Evolutionary conservation across 2,888 invertebrate genomes (phyloP).

Genomic region (Plebejus melissa): DNA sequence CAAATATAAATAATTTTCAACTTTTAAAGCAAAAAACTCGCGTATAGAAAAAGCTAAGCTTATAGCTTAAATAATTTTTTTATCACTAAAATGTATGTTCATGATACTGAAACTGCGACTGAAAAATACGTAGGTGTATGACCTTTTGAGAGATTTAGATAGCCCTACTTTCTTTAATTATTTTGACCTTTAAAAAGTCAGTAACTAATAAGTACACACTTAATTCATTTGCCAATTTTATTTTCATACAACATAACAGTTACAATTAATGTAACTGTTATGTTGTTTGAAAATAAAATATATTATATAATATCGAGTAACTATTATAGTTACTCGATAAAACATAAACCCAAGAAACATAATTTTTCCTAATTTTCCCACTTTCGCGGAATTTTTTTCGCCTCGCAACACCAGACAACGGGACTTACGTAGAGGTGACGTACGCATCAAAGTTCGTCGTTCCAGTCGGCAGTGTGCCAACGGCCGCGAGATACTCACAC

Average conservation of each 20-base stretch:
- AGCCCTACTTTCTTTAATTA: not conserved
- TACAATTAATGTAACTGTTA: too few relatives aligned
- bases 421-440: conserved; percentile 58
- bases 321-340: too few relatives aligned
- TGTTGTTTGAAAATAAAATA: too few relatives aligned
- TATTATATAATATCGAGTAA: too few relatives aligned
- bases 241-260: too few relatives aligned
- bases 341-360: not conserved
- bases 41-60: not conserved
- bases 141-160: not conserved
- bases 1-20: not conserved
- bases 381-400: not conserved
- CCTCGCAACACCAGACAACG: conserved; percentile 44
- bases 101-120: not conserved
- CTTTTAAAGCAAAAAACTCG: not conserved
- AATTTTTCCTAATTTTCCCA: not conserved
- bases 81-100: not conserved
- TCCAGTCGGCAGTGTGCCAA: conserved; percentile 77
- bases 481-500: conserved; percentile 45
- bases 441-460: conserved; percentile 70
- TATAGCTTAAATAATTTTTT: too few relatives aligned
- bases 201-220: not conserved
- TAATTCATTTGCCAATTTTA: too few relatives aligned
- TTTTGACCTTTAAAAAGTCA: not conserved
- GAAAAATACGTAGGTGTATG: not conserved